Percentiles rank a stretch among this genome's conserved stretches.
Evolutionary conservation across 2,888 invertebrate species (phyloP).

Genomic region (Sycophila texana): DNA sequence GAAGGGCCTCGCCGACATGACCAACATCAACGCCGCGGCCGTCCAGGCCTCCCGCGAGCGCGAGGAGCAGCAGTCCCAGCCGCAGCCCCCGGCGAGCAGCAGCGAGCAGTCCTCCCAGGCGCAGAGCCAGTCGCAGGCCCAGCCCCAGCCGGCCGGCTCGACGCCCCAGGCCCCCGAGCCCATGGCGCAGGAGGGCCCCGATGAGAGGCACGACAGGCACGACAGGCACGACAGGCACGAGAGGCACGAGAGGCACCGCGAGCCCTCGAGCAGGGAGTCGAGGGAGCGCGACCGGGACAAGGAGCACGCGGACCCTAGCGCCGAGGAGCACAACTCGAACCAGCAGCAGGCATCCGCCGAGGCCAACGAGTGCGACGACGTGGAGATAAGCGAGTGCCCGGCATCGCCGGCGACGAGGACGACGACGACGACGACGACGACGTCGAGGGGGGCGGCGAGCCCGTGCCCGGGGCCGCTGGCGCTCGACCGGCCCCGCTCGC

Average conservation of each 20-base stretch:
- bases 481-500: constrained; percentile 68
- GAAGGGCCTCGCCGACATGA: constrained; percentile 95
- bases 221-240: constrained; percentile 22
- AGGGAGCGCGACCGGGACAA: constrained; percentile 15
- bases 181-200: constrained; percentile 70
- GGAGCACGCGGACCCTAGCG: neutral
- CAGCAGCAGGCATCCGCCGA: no score
- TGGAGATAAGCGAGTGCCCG: constrained; percentile 45
- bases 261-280: constrained; percentile 60
- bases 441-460: constrained; percentile 63
- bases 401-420: constrained; percentile 54
- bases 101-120: constrained; percentile 69
- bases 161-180: constrained; percentile 57
- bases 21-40: constrained; percentile 84
- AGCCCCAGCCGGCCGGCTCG: constrained; percentile 54
- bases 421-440: constrained; percentile 47
- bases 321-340: neutral
- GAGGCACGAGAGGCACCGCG: constrained; percentile 4
- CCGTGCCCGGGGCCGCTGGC: constrained; percentile 75
- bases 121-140: constrained; percentile 55
- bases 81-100: constrained; percentile 12
- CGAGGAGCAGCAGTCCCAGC: constrained; percentile 65
- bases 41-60: constrained; percentile 68
- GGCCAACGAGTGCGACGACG: constrained; percentile 36
- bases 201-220: constrained; percentile 58